Evolutionary conservation across 2,888 invertebrate genomes (phyloP).

Genomic region (Harpalus rubripes): DNA sequence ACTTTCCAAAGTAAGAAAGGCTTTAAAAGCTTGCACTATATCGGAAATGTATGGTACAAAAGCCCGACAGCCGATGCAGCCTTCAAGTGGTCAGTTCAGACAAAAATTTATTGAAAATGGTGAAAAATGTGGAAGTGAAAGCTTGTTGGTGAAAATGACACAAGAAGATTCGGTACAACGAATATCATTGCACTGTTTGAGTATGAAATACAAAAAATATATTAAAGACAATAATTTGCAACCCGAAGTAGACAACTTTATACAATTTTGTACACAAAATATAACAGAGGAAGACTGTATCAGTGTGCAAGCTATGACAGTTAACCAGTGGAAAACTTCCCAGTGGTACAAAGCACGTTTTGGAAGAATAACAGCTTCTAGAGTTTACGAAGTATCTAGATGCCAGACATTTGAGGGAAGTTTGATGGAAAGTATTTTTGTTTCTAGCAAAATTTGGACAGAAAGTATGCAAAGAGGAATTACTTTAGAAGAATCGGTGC

Average conservation of each 20-base stretch:
- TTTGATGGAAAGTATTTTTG: conserved; percentile 8
- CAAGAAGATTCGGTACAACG: neutral
- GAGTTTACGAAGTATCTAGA: neutral
- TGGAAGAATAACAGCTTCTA: conserved; percentile 29
- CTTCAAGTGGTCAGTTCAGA: neutral
- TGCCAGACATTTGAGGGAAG: conserved; percentile 4
- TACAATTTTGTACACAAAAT: neutral
- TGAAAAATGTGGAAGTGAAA: neutral
- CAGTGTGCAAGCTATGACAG: neutral
- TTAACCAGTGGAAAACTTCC: neutral
- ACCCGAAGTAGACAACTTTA: neutral
- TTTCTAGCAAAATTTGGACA: conserved; percentile 7
- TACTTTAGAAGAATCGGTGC: conserved; percentile 20
- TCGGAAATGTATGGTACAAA: neutral
- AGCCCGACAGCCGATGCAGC: neutral
- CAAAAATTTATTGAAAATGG: neutral
- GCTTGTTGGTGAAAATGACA: neutral
- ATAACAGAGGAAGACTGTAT: neutral
- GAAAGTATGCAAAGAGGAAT: neutral
- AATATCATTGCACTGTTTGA: too few relatives aligned
- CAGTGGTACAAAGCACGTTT: neutral
- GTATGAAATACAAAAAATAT: neutral
- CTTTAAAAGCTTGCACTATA: conserved; percentile 54
- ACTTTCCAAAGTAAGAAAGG: conserved; percentile 66
- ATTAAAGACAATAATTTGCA: neutral